Base-by-base conservation (phyloP, 1,140 invertebrate species). In the Archegozetes longisetosus region DNA sequence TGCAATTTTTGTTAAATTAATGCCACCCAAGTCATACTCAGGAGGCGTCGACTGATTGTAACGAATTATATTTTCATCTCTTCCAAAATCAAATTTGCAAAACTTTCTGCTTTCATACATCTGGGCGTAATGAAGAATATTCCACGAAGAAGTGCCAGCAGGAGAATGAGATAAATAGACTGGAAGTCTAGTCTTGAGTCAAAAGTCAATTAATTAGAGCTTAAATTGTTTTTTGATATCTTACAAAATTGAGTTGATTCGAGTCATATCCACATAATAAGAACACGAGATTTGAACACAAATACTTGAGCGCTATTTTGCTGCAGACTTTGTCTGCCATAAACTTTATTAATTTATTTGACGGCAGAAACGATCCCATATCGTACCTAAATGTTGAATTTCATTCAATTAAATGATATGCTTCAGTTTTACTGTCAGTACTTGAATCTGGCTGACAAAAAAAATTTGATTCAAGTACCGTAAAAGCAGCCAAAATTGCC, bases 111-210 rank as follows among this genome's bases (percentile, higher is more conserved):
- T n/a, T 23, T 46, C 6, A n/a, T 58, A 26, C 24, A 25, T 72
- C 68, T 78, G 77, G 24, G 68, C 73, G 65, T 68, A 78, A 63
- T 79, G 76, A n/a, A 84, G 72, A 13, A 92, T 67, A 66, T 88
- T 87, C 67, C 80, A 80, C 0, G 81, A 79, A 0, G 88, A 85
- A 0, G 86, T 78, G 6, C 88, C 88, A 1, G 86, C 85, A 2
- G 91, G 91, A 2, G 80, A 80, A 69, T 94, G 84, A 13, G 80
- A 78, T 1, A 85, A 70, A 66, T 88, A 84, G 0, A 84, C 77
- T 0, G 85, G 83, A 0, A 88, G 61, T 67, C 83, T 74, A 25
- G 81, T 82, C 82, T 84, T n/a, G n/a, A n/a, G n/a, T n/a, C n/a
- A n/a, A n/a, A 40, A 40, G 32, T 40, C 6, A n/a, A 51, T 9